Percentiles rank a stretch among this genome's conserved stretches.
Evolutionary conservation across 1,140 invertebrate species (phyloP).

Genomic region (Laodelphax striatellus): DNA sequence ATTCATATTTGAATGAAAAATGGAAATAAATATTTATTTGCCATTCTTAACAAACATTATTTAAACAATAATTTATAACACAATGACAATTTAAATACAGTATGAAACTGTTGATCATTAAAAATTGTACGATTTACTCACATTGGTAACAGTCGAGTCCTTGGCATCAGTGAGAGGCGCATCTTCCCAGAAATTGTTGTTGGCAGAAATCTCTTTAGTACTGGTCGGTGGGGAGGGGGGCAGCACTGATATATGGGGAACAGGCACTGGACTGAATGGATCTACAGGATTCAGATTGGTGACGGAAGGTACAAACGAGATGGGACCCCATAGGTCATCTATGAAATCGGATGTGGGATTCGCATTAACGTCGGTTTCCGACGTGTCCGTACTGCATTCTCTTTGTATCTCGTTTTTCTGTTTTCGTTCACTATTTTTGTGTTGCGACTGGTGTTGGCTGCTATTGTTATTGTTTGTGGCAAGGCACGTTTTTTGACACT

Average conservation of each 20-base stretch:
- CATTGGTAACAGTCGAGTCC: not conserved
- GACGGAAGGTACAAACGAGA: not conserved
- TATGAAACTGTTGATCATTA: no score
- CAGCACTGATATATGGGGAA: constrained; percentile 55
- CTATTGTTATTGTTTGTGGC: constrained; percentile 31
- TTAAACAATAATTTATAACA: no score
- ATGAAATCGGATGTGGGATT: constrained; percentile 6
- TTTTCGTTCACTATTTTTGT: constrained; percentile 25
- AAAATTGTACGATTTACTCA: not conserved
- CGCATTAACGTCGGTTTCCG: constrained; percentile 17
- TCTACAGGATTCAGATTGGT: constrained; percentile 25
- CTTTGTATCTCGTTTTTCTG: constrained; percentile 27
- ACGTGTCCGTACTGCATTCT: constrained; percentile 21
- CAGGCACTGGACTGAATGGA: constrained; percentile 33
- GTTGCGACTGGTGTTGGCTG: not conserved
- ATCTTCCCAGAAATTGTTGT: constrained; percentile 23
- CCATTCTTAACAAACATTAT: no score
- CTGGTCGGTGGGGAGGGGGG: constrained; percentile 55
- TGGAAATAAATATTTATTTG: no score
- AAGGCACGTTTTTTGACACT: constrained; percentile 60
- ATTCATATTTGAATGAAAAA: no score
- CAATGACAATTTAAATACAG: no score
- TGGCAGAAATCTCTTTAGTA: constrained; percentile 13
- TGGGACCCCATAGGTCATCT: constrained; percentile 10
- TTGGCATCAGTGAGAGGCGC: constrained; percentile 2